Conservation (phyloP, 2,888 invertebrate species). For the Trichopria drosophilae region DNA sequence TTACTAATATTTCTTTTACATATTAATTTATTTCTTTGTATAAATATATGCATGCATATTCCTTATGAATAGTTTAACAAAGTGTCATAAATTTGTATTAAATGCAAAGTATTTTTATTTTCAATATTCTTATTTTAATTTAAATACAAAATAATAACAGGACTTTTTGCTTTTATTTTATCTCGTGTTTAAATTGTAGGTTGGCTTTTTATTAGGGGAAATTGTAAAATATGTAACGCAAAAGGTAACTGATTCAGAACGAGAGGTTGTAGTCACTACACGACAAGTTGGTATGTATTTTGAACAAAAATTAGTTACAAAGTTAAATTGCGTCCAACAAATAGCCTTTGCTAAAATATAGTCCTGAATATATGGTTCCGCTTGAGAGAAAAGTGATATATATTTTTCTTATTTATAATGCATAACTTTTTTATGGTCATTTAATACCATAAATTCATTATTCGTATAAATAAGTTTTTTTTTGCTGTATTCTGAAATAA, state of each 20-base stretch:
- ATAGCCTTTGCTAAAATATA: too few species aligned
- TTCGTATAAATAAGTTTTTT: too few species aligned
- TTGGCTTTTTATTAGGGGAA: slow-evolving; percentile 70
- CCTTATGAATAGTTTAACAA: not conserved
- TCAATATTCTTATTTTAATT: too few species aligned
- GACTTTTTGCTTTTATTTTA: too few species aligned
- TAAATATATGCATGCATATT: not conserved
- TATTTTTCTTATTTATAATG: not conserved
- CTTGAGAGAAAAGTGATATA: not conserved
- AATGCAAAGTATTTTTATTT: too few species aligned
- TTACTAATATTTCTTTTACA: slow-evolving; percentile 41
- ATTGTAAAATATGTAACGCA: slow-evolving; percentile 67
- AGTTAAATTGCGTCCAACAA: too few species aligned
- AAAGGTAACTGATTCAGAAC: slow-evolving; percentile 71
- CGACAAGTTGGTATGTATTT: slow-evolving; percentile 62
- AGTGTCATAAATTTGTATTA: not conserved
- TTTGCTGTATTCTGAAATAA: too few species aligned
- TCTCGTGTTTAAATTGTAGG: too few species aligned
- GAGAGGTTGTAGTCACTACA: slow-evolving; percentile 65
- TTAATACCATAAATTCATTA: too few species aligned
- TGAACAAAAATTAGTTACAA: not conserved
- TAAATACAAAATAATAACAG: too few species aligned
- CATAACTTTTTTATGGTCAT: not conserved
- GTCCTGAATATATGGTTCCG: too few species aligned
- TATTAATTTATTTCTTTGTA: slow-evolving; percentile 2